Base-by-base conservation (phyloP, 1,140 invertebrate species). In the Micrasema longulum region DNA sequence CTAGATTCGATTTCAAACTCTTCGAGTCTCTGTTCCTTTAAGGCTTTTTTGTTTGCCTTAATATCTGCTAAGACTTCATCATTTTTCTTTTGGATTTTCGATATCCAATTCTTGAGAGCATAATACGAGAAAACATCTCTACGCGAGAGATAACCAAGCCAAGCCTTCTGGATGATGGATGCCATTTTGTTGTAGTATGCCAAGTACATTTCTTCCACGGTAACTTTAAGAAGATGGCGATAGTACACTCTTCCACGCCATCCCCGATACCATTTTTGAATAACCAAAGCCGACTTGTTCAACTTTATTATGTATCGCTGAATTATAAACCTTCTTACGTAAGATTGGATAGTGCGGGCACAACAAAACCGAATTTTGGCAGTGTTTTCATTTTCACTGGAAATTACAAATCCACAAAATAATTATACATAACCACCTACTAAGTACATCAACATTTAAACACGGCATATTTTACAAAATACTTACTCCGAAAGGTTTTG, bases 1-100 rank as follows among this genome's bases (percentile, higher is more conserved):
- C 79, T 71, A 0, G 82, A 80, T 77, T 85, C 80, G 70, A 82
- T 79, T 76, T 85, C 83, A 68, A 85, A 77, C 20, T 81, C 80
- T 43, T 74, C 78, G 2, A 83, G 65, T 43, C 81, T 79, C 67
- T 83, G 81, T 57, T 80, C 79, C 72, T 80, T 75, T 38, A 80
- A 82, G 66, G 78, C 77, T 26, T 83, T 75, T 16, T 81, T 76
- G 48, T 82, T 83, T 66, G 82, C 81, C 20, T 76, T 77, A 2
- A 81, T 81, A 76, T 82, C 80, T 2, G 79, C 79, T 1, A 81
- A 79, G 57, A 77, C 66, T 62, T 79, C 78, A 69, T 82, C 80
- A 7, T 82, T 82, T n/a, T 79, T 72, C 71, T 81, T 79, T 14
- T 74, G 80, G 5, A 85, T 80, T 6, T 75, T 78, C 4, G 77